Percentiles rank a stretch among this genome's conserved stretches.
phyloP scores from a whole-genome alignment of 2,113 vertebrate species.

The Acinonyx jubatus region DNA sequence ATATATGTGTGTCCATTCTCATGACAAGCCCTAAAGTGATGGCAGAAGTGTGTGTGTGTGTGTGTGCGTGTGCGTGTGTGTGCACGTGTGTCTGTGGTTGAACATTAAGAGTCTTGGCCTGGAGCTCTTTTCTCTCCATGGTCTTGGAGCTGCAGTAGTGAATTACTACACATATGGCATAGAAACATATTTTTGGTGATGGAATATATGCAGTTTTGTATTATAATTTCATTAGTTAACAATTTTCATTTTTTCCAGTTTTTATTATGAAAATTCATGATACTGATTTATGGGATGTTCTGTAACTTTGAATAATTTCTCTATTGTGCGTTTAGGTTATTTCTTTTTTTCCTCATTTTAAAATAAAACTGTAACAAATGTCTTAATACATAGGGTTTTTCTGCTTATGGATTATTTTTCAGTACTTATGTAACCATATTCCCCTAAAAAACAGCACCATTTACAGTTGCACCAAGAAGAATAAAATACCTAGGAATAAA shows the following conservation, averaged over 20 bases:
- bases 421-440: background rate
- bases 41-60: background rate
- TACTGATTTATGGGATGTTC: background rate
- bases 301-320: background rate
- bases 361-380: background rate
- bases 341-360: background rate
- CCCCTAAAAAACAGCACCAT: background rate
- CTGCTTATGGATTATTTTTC: background rate
- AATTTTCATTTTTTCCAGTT: background rate
- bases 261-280: constrained; percentile 29
- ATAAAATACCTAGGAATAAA: background rate
- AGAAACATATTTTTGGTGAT: background rate
- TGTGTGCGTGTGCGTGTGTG: too few relatives aligned
- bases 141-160: background rate
- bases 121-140: background rate
- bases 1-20: background rate
- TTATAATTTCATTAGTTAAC: background rate
- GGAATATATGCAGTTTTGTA: background rate
- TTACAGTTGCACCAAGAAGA: background rate
- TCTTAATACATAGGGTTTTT: background rate
- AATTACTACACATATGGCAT: background rate
- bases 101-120: background rate
- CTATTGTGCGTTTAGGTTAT: background rate
- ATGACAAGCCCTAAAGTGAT: background rate
- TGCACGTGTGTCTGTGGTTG: background rate